Conservation (phyloP, 1,140 invertebrate genomes). For the Drosophila kurseongensis region DNA sequence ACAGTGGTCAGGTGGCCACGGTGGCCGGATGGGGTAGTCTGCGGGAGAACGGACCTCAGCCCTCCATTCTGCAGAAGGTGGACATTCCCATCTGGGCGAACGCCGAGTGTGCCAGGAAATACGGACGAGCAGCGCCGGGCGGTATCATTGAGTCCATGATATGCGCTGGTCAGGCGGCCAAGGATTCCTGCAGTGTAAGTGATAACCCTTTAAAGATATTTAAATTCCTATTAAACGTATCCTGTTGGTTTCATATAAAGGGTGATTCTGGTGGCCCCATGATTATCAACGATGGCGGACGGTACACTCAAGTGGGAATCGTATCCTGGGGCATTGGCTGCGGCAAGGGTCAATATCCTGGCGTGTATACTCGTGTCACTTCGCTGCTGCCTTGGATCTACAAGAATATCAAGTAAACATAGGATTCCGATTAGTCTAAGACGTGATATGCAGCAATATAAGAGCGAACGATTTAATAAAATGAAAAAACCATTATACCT, state of each 20-base stretch:
- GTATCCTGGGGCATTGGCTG: conserved; percentile 98
- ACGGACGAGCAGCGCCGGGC: conserved; percentile 93
- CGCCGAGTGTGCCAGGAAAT: conserved; percentile 90
- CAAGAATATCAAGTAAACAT: conserved; percentile 86
- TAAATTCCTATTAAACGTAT: background rate
- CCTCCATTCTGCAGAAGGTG: conserved; percentile 92
- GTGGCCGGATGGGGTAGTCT: conserved; percentile 91
- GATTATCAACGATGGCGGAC: conserved; percentile 90
- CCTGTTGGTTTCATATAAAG: conserved; percentile 85
- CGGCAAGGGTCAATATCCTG: conserved; percentile 95
- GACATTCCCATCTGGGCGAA: conserved; percentile 94
- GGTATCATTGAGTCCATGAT: conserved; percentile 95
- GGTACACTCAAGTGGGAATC: conserved; percentile 94
- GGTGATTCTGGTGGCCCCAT: conserved; percentile 96
- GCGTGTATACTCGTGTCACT: conserved; percentile 89
- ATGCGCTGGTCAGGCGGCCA: conserved; percentile 92
- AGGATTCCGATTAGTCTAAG: conserved; percentile 66
- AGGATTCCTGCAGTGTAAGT: conserved; percentile 95
- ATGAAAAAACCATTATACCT: conserved; percentile 7
- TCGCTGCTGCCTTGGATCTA: conserved; percentile 92
- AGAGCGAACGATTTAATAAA: conserved; percentile 43
- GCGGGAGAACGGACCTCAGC: conserved; percentile 90
- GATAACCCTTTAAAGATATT: too few relatives aligned
- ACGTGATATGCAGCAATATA: conserved; percentile 61
- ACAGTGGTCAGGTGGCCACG: conserved; percentile 89